Base-by-base conservation (phyloP, 2,113 vertebrate genomes). In the Lepidothrix coronata region DNA sequence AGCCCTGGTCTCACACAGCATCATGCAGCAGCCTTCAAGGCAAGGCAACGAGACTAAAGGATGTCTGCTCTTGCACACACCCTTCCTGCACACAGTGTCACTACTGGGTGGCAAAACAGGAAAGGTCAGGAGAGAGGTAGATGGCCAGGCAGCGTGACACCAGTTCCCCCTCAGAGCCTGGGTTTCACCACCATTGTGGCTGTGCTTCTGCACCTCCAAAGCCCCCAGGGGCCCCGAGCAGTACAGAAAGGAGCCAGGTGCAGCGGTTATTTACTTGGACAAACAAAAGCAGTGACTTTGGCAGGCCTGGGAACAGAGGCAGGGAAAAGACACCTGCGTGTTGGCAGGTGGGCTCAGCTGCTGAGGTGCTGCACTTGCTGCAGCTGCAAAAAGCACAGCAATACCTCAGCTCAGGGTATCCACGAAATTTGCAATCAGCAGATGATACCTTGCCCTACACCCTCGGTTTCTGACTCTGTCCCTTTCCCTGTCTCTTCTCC, bases 41-140 rank as follows among this genome's bases (percentile, higher is more conserved):
- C 54, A 74, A 44, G 13, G 23, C 3, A 3, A 52, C 51, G 52
- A 70, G 39, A 58, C 0, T 55, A 62, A 83, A 85, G 79, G 35
- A 67, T 73, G 19, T 9, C 59, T 81, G 72, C 48, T 55, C 33
- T 49, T 43, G 12, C 43, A 66, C 8, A 11, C 28, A 16, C 8
- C 44, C 14, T 67, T 37, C 51, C 39, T 0, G 0, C 0, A 1
- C 22, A 15, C 46, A 79, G 5, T 4, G 0, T 33, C 11, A 0
- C 74, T 46, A 14, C 41, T 58, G 62, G 10, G 18, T 28, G 51
- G 18, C 63, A 88, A 79, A 83, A 59, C 65, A 63, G 30, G 54
- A 85, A 75, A 58, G 83, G 27, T 30, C 46, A 30, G 71, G 72
- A 84, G 24, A 74, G 37, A 35, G 46, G 46, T 19, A 31, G 49